Conservation (phyloP, 2,113 vertebrate species). For the Lota lota region DNA sequence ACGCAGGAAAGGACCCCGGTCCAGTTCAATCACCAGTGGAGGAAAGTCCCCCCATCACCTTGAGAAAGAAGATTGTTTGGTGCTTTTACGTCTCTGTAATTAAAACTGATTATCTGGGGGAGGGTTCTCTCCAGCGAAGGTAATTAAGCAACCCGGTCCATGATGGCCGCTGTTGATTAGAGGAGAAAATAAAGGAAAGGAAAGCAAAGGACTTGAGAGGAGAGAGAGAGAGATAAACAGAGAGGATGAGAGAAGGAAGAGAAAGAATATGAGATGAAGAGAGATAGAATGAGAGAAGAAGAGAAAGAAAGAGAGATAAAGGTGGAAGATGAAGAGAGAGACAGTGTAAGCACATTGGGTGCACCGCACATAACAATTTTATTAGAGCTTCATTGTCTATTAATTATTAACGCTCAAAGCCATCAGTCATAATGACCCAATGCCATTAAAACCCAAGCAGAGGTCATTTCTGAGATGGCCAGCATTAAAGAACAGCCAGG, state of each 20-base stretch:
- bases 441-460: too few species aligned
- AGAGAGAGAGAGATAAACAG: not conserved
- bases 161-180: slow-evolving; percentile 29
- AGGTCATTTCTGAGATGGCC: too few species aligned
- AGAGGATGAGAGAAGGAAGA: not conserved
- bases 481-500: too few species aligned
- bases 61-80: slow-evolving; percentile 39
- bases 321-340: not conserved
- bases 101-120: slow-evolving; percentile 53
- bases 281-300: not conserved
- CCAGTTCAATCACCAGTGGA: slow-evolving; percentile 7
- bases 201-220: not conserved
- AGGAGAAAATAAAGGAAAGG: slow-evolving; percentile 19
- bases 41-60: slow-evolving; percentile 36
- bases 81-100: slow-evolving; percentile 58
- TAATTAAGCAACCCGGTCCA: slow-evolving; percentile 17
- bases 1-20: too few species aligned
- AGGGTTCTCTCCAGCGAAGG: not conserved
- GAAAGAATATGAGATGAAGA: not conserved
- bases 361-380: not conserved
- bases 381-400: slow-evolving; percentile 1
- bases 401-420: slow-evolving; percentile 18
- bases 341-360: not conserved
- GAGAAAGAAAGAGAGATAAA: not conserved
- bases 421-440: too few species aligned